Conservation (phyloP, 2,888 invertebrate species). For the Amphiduros pacificus region DNA sequence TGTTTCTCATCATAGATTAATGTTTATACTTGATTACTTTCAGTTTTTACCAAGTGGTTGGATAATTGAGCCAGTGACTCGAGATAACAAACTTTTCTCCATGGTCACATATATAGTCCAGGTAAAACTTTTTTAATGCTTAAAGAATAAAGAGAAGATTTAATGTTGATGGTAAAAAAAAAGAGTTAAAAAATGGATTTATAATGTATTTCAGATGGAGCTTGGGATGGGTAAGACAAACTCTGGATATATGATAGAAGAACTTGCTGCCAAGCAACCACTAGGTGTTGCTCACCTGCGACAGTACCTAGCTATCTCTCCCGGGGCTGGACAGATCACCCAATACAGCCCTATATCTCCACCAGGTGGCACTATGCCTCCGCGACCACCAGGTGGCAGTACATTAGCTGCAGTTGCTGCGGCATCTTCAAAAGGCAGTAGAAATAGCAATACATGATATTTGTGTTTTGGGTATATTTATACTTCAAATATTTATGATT, state of each 20-base stretch:
- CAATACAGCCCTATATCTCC: no score
- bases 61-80: conserved; percentile 51
- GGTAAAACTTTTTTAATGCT: no score
- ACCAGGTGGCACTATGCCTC: no score
- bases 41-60: conserved; percentile 53
- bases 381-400: no score
- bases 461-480: no score
- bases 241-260: conserved; percentile 42
- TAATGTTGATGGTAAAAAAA: neutral
- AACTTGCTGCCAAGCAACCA: conserved; percentile 49
- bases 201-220: conserved; percentile 39
- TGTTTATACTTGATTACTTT: neutral
- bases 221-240: conserved; percentile 34
- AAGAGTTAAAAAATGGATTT: neutral
- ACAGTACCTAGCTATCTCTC: conserved; percentile 38
- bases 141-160: no score
- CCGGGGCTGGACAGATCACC: no score
- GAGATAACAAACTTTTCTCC: conserved; percentile 44
- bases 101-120: conserved; percentile 54
- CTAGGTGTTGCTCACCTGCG: conserved; percentile 46
- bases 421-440: no score
- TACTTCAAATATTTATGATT: no score
- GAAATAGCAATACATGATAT: no score
- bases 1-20: neutral
- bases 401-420: no score